phyloP scores from a whole-genome alignment of 2,113 vertebrate genomes.

The Platanista minor region DNA sequence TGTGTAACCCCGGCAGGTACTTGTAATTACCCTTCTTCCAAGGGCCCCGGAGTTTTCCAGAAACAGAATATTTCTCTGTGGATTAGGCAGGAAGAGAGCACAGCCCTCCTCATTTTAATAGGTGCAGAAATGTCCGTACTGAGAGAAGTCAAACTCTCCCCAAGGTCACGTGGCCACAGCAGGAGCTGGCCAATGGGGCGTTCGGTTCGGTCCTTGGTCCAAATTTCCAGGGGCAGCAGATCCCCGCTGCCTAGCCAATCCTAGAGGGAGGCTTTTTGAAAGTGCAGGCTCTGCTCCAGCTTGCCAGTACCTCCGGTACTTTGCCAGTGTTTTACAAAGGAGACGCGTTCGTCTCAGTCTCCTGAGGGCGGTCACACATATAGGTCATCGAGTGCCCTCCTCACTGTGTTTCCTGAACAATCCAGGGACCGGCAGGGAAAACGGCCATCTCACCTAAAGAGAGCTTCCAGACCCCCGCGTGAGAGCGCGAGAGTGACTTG shows the following conservation, averaged over 20 bases:
- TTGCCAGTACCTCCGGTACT: not conserved
- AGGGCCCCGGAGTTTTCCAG: not conserved
- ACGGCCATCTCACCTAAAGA: not conserved
- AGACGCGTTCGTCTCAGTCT: not conserved
- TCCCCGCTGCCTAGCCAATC: not conserved
- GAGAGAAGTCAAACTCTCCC: not conserved
- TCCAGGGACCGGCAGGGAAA: not conserved
- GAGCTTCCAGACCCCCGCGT: not conserved
- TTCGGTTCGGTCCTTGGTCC: not conserved
- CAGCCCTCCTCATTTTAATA: not conserved
- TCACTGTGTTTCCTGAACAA: not conserved
- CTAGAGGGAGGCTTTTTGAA: not conserved
- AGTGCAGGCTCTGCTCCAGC: not conserved
- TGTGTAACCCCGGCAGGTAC: not conserved
- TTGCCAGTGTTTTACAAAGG: not conserved
- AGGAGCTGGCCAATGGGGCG: not conserved
- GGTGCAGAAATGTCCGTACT: not conserved
- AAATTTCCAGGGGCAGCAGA: not conserved
- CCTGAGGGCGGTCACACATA: not conserved
- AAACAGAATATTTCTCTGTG: not conserved
- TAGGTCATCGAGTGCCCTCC: not conserved
- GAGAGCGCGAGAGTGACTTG: not conserved
- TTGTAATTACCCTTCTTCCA: not conserved
- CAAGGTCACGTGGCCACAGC: not conserved
- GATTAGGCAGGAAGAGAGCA: not conserved